A percentile compares a stretch with the other conserved stretches of the same genome.
Evolutionary conservation across 2,888 invertebrate species (phyloP).

Genomic region (Cryptocephalus primarius): DNA sequence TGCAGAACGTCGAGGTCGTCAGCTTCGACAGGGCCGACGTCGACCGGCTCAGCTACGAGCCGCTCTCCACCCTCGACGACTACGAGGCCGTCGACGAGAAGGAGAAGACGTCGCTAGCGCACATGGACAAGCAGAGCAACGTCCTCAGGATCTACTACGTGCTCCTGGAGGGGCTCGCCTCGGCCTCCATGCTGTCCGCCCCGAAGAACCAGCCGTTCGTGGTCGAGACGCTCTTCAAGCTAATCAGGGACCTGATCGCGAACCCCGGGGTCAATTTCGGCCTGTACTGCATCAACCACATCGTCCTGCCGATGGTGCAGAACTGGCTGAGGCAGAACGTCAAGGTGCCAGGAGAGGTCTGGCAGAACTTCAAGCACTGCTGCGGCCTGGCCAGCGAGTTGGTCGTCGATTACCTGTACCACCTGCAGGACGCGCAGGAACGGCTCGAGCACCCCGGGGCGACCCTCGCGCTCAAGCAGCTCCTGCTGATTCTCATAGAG

Average conservation of each 20-base stretch:
- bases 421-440: slow-evolving; percentile 45
- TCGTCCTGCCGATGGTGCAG: slow-evolving; percentile 85
- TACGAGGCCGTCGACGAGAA: slow-evolving; percentile 33
- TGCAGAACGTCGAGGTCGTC: slow-evolving; percentile 50
- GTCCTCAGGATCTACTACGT: slow-evolving; percentile 87
- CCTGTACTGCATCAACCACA: slow-evolving; percentile 83
- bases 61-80: slow-evolving; percentile 43
- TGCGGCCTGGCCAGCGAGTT: slow-evolving; percentile 87
- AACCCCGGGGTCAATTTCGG: slow-evolving; percentile 84
- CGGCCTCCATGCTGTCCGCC: slow-evolving; percentile 72
- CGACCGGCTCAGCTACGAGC: slow-evolving; percentile 53
- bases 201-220: slow-evolving; percentile 69
- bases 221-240: slow-evolving; percentile 76
- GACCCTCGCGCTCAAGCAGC: slow-evolving; percentile 75
- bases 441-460: slow-evolving; percentile 41
- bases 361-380: slow-evolving; percentile 89
- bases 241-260: slow-evolving; percentile 64
- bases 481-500: slow-evolving; percentile 77
- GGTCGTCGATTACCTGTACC: slow-evolving; percentile 74
- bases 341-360: slow-evolving; percentile 62
- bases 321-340: slow-evolving; percentile 70
- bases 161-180: slow-evolving; percentile 74
- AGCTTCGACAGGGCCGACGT: slow-evolving; percentile 50
- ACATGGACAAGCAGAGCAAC: slow-evolving; percentile 68
- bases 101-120: slow-evolving; percentile 46